Evolutionary conservation across 23 tunicate species (phyloP), one percentile per base, ranked within the genome.

Genomic region (Trididemnum clinides): DNA sequence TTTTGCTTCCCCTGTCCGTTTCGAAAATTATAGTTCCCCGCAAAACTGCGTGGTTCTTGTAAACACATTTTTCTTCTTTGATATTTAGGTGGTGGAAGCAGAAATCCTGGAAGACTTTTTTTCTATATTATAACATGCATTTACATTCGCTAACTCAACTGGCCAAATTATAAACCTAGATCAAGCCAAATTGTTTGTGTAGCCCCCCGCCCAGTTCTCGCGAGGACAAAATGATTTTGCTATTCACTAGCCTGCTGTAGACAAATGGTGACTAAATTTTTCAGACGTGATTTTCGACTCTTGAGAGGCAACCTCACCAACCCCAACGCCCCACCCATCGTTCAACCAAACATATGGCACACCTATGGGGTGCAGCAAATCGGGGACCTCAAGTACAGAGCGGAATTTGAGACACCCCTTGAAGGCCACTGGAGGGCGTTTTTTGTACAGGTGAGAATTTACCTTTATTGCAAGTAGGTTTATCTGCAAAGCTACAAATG

Each of bases 381-480:
- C 22, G 85, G 77, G 2, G 71, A 92, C 7, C 36, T 73, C 27
- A 86, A 83, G 19, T 92, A 92, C 72, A 39, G 71, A 12, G 97
- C 82, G 23, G 27, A 51, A 33, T 84, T 92, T 50, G 85, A 92
- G 33, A 83, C 62, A 12, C 97, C 97, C 0, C 49, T 82, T 36
- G 32, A 66, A 27, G 95, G 95, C 25, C 85, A 85, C 19, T 92
- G 97, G 97, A 74, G 91, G 50, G 97, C 88, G 0, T 92, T 92
- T 65, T 92, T 92, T 59, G 82, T 92, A 34, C 97, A 92, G 85
- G 97, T 92, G 36, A 19, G 22, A 3, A 10, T 19, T 59, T 59
- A 59, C 20, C 3, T n/a, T 44, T 44, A 7, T 15, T 44, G n/a
- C n/a, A n/a, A n/a, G n/a, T n/a, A n/a, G n/a, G n/a, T n/a, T n/a